Conservation (phyloP, 2,113 vertebrate species). For the Cricetomys ansorgei region DNA sequence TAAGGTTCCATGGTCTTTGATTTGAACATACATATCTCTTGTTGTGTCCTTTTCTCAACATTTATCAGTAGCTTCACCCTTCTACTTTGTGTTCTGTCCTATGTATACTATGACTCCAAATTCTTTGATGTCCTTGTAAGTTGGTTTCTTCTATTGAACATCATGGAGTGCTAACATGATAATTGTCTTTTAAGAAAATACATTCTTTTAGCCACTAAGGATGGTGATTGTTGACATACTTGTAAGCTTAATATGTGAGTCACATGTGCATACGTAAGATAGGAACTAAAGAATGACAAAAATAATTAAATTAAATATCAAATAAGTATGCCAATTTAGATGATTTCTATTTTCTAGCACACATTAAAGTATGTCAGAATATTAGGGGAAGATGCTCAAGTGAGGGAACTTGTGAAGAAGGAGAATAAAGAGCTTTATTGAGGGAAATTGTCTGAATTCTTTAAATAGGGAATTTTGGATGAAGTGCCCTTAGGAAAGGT, state of each 20-base stretch:
- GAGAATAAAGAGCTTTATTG: not conserved
- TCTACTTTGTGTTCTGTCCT: not conserved
- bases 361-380: slow-evolving; percentile 8
- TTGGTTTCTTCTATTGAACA: not conserved
- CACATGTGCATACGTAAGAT: not conserved
- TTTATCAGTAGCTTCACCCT: slow-evolving; percentile 26
- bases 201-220: not conserved
- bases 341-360: not conserved
- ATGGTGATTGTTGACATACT: not conserved
- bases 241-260: slow-evolving; percentile 9
- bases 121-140: not conserved
- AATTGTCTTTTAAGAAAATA: not conserved
- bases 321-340: not conserved
- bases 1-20: not conserved
- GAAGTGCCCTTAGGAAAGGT: slow-evolving; percentile 49
- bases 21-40: not conserved
- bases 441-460: not conserved
- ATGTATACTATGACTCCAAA: not conserved
- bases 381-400: slow-evolving; percentile 15
- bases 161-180: not conserved
- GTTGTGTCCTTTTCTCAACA: not conserved
- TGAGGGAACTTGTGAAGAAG: not conserved
- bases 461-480: slow-evolving; percentile 52
- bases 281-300: not conserved
- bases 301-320: not conserved